phyloP scores from a whole-genome alignment of 2,888 invertebrate species.

The Cephalotes varians region DNA sequence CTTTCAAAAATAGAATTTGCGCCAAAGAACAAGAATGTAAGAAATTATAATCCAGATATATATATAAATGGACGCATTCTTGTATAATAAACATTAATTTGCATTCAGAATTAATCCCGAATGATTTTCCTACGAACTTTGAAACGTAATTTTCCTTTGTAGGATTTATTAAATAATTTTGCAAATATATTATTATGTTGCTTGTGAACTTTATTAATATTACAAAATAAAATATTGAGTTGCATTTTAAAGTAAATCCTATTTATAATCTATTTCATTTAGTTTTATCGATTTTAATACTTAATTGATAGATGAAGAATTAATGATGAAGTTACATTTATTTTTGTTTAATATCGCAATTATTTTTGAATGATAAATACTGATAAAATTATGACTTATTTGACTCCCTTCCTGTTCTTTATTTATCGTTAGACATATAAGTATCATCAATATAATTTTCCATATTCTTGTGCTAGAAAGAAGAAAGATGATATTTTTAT shows the following conservation, averaged over 20 bases:
- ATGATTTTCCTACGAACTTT: not conserved
- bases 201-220: not conserved
- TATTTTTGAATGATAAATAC: not conserved
- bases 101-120: not conserved
- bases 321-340: not conserved
- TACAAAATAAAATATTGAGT: not conserved
- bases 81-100: conserved; percentile 21
- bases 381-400: not conserved
- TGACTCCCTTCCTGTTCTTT: not conserved
- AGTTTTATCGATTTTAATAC: not conserved
- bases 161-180: not conserved
- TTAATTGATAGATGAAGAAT: not conserved
- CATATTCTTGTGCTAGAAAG: not conserved
- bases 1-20: not conserved
- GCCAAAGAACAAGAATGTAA: conserved; percentile 21
- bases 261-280: not conserved
- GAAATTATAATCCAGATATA: conserved; percentile 14
- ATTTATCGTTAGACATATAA: not conserved
- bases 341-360: not conserved
- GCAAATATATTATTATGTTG: not conserved
- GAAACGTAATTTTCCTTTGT: not conserved
- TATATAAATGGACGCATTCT: not conserved
- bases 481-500: not conserved
- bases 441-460: not conserved
- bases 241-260: not conserved